Evolutionary conservation across 2,888 invertebrate genomes (phyloP).

Genomic region (Achlya flavicornis): DNA sequence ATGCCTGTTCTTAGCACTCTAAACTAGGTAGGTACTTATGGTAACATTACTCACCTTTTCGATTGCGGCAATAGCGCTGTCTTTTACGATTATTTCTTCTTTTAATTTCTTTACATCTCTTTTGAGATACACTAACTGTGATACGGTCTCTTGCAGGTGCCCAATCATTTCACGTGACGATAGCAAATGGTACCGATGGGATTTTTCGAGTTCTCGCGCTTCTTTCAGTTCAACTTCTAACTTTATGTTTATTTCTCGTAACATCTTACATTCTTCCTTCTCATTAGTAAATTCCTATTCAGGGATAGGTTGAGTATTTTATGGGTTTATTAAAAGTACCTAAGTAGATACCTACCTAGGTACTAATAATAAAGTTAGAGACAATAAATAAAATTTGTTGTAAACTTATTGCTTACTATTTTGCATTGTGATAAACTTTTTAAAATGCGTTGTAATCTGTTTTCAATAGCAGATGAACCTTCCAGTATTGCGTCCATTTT

Average conservation of each 20-base stretch:
- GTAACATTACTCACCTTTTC: slow-evolving; percentile 52
- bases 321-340: neutral
- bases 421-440: slow-evolving; percentile 65
- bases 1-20: too few species aligned
- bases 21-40: too few species aligned
- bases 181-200: slow-evolving; percentile 71
- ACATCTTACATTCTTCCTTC: slow-evolving; percentile 62
- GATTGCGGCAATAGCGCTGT: slow-evolving; percentile 48
- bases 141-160: slow-evolving; percentile 74
- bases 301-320: neutral
- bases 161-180: slow-evolving; percentile 75
- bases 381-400: neutral
- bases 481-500: slow-evolving; percentile 44
- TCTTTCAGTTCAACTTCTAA: slow-evolving; percentile 68
- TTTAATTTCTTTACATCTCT: slow-evolving; percentile 68
- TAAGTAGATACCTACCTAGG: too few species aligned
- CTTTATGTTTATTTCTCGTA: slow-evolving; percentile 62
- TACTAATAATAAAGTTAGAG: neutral
- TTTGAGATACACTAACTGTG: slow-evolving; percentile 72
- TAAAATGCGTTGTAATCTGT: slow-evolving; percentile 61
- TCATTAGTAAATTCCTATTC: slow-evolving; percentile 63
- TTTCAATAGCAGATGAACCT: slow-evolving; percentile 34
- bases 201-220: slow-evolving; percentile 69
- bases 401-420: slow-evolving; percentile 51
- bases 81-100: slow-evolving; percentile 60